Conservation (phyloP, 2,888 invertebrate genomes). For the Pachydiplax longipennis region DNA sequence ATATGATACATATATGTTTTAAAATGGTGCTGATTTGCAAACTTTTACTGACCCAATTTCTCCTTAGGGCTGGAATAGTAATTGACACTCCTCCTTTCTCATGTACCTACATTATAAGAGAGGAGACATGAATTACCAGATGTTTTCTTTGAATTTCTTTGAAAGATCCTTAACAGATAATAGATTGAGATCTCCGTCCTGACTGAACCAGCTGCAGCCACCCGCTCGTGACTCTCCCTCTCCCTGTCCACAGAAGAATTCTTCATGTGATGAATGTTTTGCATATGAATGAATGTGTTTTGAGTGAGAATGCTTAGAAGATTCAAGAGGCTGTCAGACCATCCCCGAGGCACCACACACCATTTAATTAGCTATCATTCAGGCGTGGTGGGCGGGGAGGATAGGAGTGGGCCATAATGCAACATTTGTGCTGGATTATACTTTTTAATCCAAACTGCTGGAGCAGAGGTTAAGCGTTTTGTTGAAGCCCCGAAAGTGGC, state of each 20-base stretch:
- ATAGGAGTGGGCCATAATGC: slow-evolving; percentile 34
- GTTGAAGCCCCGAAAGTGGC: not conserved
- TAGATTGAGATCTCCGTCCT: slow-evolving; percentile 87
- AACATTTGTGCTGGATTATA: not conserved
- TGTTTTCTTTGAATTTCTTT: not conserved
- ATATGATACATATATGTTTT: too few species aligned
- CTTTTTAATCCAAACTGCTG: not conserved
- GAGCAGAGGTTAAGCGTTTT: not conserved
- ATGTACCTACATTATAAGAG: too few species aligned
- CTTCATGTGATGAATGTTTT: slow-evolving; percentile 70
- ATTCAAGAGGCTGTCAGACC: not conserved
- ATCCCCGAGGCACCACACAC: slow-evolving; percentile 20
- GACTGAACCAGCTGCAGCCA: slow-evolving; percentile 73
- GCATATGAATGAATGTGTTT: not conserved
- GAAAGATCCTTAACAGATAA: slow-evolving; percentile 6
- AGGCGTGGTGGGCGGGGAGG: slow-evolving; percentile 34
- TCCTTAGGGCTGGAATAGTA: too few species aligned
- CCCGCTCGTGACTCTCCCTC: slow-evolving; percentile 75
- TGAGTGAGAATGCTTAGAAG: slow-evolving; percentile 18
- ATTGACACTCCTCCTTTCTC: too few species aligned
- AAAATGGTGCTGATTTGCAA: too few species aligned
- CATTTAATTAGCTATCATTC: not conserved
- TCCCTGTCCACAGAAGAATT: slow-evolving; percentile 82
- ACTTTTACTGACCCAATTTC: too few species aligned
- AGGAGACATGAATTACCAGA: not conserved